Evolutionary conservation across 2,797 vertebrate genomes (phyloP), one percentile per base, ranked within the genome.

Genomic region (Dromococcyx pavoninus): DNA sequence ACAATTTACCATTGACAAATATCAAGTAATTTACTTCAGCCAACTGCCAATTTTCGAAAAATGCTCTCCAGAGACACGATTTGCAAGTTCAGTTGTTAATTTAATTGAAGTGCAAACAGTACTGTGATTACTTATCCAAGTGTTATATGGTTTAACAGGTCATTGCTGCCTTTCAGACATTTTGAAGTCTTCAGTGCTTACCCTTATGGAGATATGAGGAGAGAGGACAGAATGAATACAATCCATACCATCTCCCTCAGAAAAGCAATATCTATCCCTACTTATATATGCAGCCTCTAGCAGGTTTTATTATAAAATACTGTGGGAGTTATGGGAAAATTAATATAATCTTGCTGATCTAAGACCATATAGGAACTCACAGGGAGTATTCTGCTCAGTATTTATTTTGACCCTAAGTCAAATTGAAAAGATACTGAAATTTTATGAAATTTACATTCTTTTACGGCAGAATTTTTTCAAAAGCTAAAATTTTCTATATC

Each of bases 21-120:
- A 97, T 95, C 92, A 93, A 94, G 64, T 76, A 96, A 95, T 97
- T 96, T 93, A 95, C 70, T 94, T 94, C 74, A 96, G 95, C 97
- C 33, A 87, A 93, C 79, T 95, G 64, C 74, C 95, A 96, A 94
- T 39, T 97, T 96, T 83, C 58, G 56, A 84, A 93, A 92, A 96
- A 95, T 11, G 6, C 75, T 78, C 86, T 88, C 83, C 56, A 51
- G 87, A 91, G 62, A 94, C 62, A 82, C 50, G 37, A 94, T 95
- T 94, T 95, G 17, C 84, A 83, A 95, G 70, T 94, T 94, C 85
- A 93, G 17, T 69, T 82, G 22, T 95, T 95, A 71, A 95, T 91
- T 43, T 96, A 96, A 97, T 65, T 94, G 61, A 94, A 81, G 70
- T n/a, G 62, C 67, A 96, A 96, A 93, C 50, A 89, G 51, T 79